Conservation (phyloP, 2,888 invertebrate species). For the Eristalinus sepulchralis region DNA sequence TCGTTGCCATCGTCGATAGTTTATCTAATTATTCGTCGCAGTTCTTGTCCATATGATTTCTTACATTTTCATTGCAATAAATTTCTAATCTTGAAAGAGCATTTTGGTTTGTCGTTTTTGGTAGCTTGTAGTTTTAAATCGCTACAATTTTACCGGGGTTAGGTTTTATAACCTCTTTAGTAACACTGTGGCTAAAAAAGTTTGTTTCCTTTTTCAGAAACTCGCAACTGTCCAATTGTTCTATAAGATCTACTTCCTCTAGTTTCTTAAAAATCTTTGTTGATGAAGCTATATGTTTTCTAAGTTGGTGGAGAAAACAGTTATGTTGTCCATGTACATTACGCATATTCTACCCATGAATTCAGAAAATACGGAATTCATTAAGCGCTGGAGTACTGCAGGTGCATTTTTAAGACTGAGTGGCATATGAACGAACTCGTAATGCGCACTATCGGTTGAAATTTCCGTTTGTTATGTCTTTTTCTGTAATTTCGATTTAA, state of each 20-base stretch:
- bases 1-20: conserved; percentile 24
- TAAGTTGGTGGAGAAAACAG: conserved; percentile 44
- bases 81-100: conserved; percentile 37
- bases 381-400: no score
- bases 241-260: conserved; percentile 50
- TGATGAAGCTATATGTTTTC: conserved; percentile 70
- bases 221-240: conserved; percentile 53
- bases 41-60: not conserved
- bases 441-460: no score
- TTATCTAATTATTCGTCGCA: not conserved
- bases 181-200: conserved; percentile 73
- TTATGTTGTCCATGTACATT: conserved; percentile 33
- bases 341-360: not conserved
- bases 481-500: no score
- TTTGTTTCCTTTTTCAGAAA: conserved; percentile 46
- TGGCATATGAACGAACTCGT: no score
- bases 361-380: no score
- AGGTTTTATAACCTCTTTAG: conserved; percentile 67
- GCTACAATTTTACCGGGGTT: conserved; percentile 1
- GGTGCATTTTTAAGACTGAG: no score
- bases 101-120: conserved; percentile 13
- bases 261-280: conserved; percentile 34
- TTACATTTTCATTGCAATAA: conserved; percentile 12
- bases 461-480: no score
- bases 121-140: not conserved